A percentile compares a stretch with the other conserved stretches of the same genome.
Conservation (phyloP, 2,113 vertebrate species). For the Chitala chitala region DNA sequence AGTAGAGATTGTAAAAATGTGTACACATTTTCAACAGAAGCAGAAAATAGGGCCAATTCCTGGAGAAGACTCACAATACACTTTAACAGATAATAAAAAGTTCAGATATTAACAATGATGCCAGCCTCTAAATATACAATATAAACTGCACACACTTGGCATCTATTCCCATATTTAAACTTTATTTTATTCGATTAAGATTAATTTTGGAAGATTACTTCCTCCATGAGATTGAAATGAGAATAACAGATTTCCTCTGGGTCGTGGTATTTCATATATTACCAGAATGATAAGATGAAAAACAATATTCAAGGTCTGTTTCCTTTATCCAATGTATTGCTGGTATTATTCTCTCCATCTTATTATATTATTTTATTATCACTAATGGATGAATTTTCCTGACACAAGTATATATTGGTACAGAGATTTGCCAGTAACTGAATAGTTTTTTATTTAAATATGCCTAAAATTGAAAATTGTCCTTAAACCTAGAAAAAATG, state of each 20-base stretch:
- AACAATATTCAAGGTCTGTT: neutral
- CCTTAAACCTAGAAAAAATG: no score
- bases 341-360: neutral
- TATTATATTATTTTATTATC: no score
- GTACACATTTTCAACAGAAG: no score
- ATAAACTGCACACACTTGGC: neutral
- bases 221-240: conserved; percentile 1
- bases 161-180: neutral
- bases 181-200: neutral
- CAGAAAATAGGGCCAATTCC: no score
- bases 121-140: neutral
- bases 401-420: no score
- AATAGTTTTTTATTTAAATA: no score
- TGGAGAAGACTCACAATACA: no score
- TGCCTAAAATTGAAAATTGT: no score
- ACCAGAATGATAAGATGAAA: neutral
- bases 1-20: no score
- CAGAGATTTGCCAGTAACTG: no score
- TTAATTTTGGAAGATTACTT: neutral
- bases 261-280: neutral
- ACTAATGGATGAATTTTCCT: no score
- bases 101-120: neutral
- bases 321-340: neutral
- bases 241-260: neutral
- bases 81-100: neutral